These are phyloP conservation scores for Coracopsis vasa DNA, from an alignment of 2,113 vertebrate genomes.

Conservation along the genomic window DNA sequence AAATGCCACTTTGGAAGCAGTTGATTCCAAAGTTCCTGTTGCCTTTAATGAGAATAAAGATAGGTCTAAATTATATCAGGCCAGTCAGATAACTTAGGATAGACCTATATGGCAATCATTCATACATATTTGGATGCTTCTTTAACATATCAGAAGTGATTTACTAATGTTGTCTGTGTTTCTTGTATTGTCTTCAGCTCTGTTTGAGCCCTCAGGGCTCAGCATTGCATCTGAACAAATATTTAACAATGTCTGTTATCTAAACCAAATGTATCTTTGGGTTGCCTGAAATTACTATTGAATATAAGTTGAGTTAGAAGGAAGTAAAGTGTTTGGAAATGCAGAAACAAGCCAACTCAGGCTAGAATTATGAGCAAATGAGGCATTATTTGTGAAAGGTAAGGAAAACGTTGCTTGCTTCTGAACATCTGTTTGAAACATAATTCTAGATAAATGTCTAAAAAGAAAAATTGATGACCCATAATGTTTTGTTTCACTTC, in stretches of 20 bases:
- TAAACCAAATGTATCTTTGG: background rate
- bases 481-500: background rate
- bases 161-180: background rate
- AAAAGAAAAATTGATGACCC: background rate
- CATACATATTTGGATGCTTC: background rate
- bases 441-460: background rate
- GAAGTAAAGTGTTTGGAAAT: background rate
- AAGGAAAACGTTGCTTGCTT: background rate
- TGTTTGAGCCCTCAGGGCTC: background rate
- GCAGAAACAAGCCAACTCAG: background rate
- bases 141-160: background rate
- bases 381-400: background rate
- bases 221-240: background rate
- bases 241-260: background rate
- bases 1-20: background rate
- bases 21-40: background rate
- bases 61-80: background rate
- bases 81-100: background rate
- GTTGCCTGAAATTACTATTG: background rate
- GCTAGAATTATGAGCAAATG: background rate
- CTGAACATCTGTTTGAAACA: background rate
- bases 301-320: background rate
- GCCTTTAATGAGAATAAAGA: background rate
- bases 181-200: background rate
- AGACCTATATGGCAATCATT: background rate